Evolutionary conservation across 2,113 vertebrate species (phyloP).

Genomic region (Cromileptes altivelis): DNA sequence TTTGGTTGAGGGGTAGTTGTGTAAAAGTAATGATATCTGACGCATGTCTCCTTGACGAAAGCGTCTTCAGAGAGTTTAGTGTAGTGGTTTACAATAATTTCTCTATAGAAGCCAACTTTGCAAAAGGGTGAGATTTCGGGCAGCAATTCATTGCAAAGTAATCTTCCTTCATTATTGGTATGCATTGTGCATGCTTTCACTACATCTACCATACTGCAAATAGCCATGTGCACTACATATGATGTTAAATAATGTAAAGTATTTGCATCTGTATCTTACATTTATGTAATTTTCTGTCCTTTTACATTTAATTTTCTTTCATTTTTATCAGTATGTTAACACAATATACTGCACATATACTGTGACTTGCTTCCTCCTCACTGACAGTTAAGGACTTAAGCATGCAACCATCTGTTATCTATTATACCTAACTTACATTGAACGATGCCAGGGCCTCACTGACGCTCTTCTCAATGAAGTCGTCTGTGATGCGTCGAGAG

Average conservation of each 20-base stretch:
- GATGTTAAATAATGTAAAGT: background rate
- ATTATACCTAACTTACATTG: slow-evolving; percentile 86
- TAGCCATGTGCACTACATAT: background rate
- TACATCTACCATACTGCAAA: background rate
- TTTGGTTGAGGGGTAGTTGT: too few species aligned
- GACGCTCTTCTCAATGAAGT: slow-evolving; percentile 98
- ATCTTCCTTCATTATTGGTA: background rate
- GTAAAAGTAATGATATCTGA: background rate
- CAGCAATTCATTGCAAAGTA: background rate
- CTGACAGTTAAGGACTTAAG: background rate
- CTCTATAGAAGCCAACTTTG: background rate
- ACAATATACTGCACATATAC: background rate
- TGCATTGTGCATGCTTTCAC: background rate
- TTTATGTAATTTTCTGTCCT: background rate
- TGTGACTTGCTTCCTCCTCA: background rate
- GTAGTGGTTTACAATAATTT: background rate
- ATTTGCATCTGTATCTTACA: background rate
- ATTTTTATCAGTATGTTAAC: background rate
- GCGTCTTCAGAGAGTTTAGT: background rate
- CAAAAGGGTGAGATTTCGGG: background rate
- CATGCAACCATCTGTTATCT: too few species aligned
- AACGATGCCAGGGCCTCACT: slow-evolving; percentile 95
- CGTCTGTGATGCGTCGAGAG: slow-evolving; percentile 94
- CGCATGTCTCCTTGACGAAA: background rate
- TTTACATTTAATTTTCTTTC: background rate